Evolutionary conservation across 1,140 invertebrate genomes (phyloP).

Genomic region (Lucilia sericata): DNA sequence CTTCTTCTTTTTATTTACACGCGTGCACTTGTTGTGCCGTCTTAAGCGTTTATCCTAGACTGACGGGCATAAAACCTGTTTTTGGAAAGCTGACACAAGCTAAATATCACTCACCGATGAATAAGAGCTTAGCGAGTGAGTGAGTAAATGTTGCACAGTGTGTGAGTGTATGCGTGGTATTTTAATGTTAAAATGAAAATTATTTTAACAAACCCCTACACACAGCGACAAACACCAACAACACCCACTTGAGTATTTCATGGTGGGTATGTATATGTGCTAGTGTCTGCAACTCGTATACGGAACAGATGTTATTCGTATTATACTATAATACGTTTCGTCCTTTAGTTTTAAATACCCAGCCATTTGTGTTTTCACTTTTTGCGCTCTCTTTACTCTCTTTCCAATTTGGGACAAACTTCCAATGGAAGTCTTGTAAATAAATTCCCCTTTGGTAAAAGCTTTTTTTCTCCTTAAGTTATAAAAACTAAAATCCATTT

Average conservation of each 20-base stretch:
- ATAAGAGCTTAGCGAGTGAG: slow-evolving; percentile 20
- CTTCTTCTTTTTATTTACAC: slow-evolving; percentile 51
- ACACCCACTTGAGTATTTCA: slow-evolving; percentile 9
- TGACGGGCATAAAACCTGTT: slow-evolving; percentile 55
- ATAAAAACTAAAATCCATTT: slow-evolving; percentile 16
- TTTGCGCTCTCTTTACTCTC: not conserved
- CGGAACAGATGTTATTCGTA: slow-evolving; percentile 15
- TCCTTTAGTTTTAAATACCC: not conserved
- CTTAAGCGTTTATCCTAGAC: slow-evolving; percentile 68
- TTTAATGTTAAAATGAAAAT: slow-evolving; percentile 19
- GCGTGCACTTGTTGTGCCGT: slow-evolving; percentile 67
- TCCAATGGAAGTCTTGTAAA: not conserved
- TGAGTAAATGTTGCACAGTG: not conserved
- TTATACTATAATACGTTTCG: not conserved
- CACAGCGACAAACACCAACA: not conserved
- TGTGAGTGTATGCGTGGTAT: slow-evolving; percentile 15
- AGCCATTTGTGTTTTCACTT: not conserved
- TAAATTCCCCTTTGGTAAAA: not conserved
- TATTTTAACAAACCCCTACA: not conserved
- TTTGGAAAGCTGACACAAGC: slow-evolving; percentile 46
- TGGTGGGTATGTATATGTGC: not conserved
- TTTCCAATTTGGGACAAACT: not conserved
- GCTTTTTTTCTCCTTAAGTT: not conserved
- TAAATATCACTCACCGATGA: not conserved
- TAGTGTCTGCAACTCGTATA: not conserved